Base-by-base conservation (phyloP, 2,797 vertebrate genomes). In the Astyanax mexicanus region DNA sequence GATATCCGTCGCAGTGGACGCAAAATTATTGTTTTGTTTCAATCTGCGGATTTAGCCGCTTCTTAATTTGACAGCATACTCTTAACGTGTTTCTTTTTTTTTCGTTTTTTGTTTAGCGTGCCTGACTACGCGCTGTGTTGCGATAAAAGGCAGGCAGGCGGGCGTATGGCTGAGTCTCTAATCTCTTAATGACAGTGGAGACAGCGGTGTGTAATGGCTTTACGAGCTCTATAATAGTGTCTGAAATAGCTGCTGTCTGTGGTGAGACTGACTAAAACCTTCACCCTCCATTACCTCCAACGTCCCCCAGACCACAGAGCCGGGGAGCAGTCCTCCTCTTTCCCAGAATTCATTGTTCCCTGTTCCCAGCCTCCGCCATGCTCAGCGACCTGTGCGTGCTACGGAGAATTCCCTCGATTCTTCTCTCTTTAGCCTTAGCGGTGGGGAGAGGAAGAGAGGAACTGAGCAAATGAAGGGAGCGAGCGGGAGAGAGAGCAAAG, bases 211-310 rank as follows among this genome's bases (percentile, higher is more conserved):
- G 77, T 81, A 84, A 85, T 77, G 76, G 75, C 73, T 82, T 84
- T 85, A 84, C 76, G 71, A 79, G 76, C 69, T 79, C 52, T 73
- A 61, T 80, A 82, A 84, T 65, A 35, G 78, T 68, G 58, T 84
- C 84, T 85, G 79, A 84, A 84, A 84, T 80, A 80, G 80, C 82
- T 75, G 79, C 79, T 82, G 80, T 84, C 84, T 82, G 82, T 77
- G 61, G 49, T 38, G 44, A 78, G 47, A 70, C 62, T 38, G 58
- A 82, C 77, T 84, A 75, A 85, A 81, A 62, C 77, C 64, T 80
- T 81, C 58, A 80, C 80, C 80, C 75, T 77, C 62, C 80, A 75
- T 80, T 84, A 72, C 74, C 70, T 70, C 47, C 51, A 19, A 29
- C 69, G 68, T 80, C 77, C 64, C 32, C 42, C 44, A 69, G 67